Percentiles rank a stretch among this genome's conserved stretches.
phyloP scores from a whole-genome alignment of 2,797 vertebrate genomes.

The Bovichtus diacanthus region DNA sequence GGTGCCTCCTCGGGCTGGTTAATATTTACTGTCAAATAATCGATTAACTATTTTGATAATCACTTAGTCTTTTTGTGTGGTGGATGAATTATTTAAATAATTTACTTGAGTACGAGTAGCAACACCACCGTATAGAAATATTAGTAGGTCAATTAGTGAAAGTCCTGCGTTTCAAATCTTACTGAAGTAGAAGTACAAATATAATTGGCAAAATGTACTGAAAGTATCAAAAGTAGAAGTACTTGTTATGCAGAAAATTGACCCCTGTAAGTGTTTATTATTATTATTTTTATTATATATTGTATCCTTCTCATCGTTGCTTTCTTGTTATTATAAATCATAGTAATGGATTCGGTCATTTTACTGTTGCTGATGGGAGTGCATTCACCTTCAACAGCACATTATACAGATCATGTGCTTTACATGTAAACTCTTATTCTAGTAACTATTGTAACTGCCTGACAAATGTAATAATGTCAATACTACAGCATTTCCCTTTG shows the following conservation, averaged over 20 bases:
- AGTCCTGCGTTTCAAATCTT: background rate
- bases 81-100: background rate
- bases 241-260: background rate
- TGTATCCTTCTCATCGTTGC: too few species aligned
- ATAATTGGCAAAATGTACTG: background rate
- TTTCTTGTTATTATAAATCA: background rate
- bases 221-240: background rate
- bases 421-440: too few species aligned
- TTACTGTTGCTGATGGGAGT: background rate
- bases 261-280: rapidly evolving
- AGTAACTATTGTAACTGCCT: background rate
- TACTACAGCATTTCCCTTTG: background rate
- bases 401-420: background rate
- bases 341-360: background rate
- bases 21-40: too few species aligned
- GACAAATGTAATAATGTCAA: background rate
- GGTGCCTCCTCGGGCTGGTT: background rate
- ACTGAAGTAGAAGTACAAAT: background rate
- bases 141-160: background rate
- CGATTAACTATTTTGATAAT: background rate
- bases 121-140: background rate
- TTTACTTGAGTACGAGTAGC: background rate
- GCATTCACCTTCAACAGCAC: background rate
- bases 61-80: background rate
- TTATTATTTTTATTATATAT: background rate